phyloP scores from a whole-genome alignment of 1,140 invertebrate species.

The Hylaeus anthracinus region DNA sequence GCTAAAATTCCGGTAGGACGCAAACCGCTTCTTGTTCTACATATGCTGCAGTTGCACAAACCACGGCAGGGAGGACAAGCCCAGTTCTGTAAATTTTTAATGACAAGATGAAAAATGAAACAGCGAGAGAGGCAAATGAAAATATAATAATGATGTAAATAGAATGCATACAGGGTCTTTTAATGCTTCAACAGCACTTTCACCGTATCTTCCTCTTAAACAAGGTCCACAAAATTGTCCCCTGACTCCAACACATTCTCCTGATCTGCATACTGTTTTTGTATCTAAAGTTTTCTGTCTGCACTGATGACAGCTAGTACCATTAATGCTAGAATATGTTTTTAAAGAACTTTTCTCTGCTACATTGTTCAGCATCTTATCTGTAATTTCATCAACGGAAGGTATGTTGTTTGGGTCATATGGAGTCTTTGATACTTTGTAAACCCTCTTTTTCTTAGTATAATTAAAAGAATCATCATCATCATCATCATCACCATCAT shows the following conservation, averaged over 20 bases:
- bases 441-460: slow-evolving; percentile 13
- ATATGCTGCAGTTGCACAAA: slow-evolving; percentile 81
- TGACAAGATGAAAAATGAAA: not conserved
- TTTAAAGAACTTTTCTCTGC: slow-evolving; percentile 65
- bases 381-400: slow-evolving; percentile 72
- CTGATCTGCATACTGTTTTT: slow-evolving; percentile 79
- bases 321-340: slow-evolving; percentile 67
- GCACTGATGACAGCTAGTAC: slow-evolving; percentile 79
- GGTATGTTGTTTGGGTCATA: slow-evolving; percentile 62
- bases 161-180: slow-evolving; percentile 74
- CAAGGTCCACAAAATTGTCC: slow-evolving; percentile 81
- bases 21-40: slow-evolving; percentile 76
- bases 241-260: slow-evolving; percentile 75
- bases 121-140: not conserved
- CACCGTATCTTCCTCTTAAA: slow-evolving; percentile 78
- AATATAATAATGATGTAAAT: not conserved
- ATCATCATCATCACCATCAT: slow-evolving; percentile 3
- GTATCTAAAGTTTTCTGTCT: slow-evolving; percentile 80
- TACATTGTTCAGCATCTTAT: slow-evolving; percentile 73
- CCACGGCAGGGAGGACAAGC: slow-evolving; percentile 78
- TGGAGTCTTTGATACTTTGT: slow-evolving; percentile 30
- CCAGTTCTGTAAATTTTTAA: slow-evolving; percentile 71
- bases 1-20: slow-evolving; percentile 78
- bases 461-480: not conserved
- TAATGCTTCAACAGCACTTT: slow-evolving; percentile 74